Conservation (phyloP, 2,797 vertebrate species). For the Sternarchorhynchus goeldii region DNA sequence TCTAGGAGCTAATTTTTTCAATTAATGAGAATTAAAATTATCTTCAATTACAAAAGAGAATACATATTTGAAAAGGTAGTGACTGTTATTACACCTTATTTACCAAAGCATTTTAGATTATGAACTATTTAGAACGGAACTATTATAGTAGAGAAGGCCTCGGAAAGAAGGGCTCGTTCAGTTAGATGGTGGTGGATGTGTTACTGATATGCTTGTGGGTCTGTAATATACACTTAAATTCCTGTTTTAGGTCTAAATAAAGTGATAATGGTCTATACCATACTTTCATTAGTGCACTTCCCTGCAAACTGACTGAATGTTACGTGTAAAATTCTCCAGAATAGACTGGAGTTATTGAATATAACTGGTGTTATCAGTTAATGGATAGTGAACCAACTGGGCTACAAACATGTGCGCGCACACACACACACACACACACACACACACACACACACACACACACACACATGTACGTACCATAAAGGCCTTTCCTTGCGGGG, state of each 20-base stretch:
- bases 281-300: neutral
- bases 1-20: neutral
- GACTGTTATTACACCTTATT: neutral
- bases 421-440: conserved; percentile 23
- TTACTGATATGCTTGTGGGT: too few species aligned
- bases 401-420: neutral
- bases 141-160: too few species aligned
- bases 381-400: neutral
- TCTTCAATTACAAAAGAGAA: neutral
- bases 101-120: neutral
- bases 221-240: too few species aligned
- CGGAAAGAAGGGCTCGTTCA: too few species aligned
- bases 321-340: neutral
- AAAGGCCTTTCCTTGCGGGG: too few species aligned
- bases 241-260: too few species aligned
- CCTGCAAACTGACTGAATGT: neutral
- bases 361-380: conserved; percentile 23
- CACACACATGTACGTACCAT: too few species aligned
- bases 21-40: conserved; percentile 1
- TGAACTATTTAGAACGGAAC: too few species aligned
- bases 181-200: too few species aligned
- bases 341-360: too few species aligned
- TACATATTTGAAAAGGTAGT: neutral
- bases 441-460: too few species aligned
- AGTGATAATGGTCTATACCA: too few species aligned